phyloP scores from a whole-genome alignment of 2,888 invertebrate species.

The Stegophylla sp. region DNA sequence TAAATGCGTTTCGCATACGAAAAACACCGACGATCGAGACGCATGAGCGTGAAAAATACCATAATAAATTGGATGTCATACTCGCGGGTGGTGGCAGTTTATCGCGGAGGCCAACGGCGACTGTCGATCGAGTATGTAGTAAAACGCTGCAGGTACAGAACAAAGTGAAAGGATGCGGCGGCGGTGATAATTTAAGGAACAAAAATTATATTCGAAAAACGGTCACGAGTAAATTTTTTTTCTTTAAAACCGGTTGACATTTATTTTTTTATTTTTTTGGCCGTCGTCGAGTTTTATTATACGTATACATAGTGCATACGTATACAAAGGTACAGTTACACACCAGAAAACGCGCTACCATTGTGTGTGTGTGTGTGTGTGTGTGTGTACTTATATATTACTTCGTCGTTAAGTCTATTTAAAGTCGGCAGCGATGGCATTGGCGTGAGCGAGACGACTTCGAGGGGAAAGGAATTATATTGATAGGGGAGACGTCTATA shows the following conservation, averaged over 20 bases:
- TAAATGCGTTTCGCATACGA: conserved; percentile 8
- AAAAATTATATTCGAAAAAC: conserved; percentile 37
- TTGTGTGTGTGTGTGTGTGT: background rate
- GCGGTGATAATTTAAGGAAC: conserved; percentile 15
- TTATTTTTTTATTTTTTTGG: conserved; percentile 2
- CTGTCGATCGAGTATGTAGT: background rate
- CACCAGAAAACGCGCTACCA: background rate
- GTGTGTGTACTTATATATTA: conserved; percentile 16
- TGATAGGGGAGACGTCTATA: background rate
- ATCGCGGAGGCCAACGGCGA: background rate
- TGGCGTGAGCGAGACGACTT: background rate
- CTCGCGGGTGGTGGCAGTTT: background rate
- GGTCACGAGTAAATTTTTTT: background rate
- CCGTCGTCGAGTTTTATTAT: conserved; percentile 10
- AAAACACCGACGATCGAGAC: background rate
- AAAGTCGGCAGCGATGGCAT: conserved; percentile 11
- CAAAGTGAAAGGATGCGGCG: conserved; percentile 41
- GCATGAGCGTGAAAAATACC: background rate
- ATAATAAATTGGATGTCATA: conserved; percentile 8
- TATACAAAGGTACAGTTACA: conserved; percentile 9
- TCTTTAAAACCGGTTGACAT: conserved; percentile 40
- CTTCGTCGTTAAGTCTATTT: conserved; percentile 44
- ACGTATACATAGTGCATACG: background rate
- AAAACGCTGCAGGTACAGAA: conserved; percentile 13
- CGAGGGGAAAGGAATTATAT: background rate